These are phyloP conservation scores for Chrysodeixis includens DNA, from an alignment of 2,888 invertebrate genomes.

Conservation along the genomic window DNA sequence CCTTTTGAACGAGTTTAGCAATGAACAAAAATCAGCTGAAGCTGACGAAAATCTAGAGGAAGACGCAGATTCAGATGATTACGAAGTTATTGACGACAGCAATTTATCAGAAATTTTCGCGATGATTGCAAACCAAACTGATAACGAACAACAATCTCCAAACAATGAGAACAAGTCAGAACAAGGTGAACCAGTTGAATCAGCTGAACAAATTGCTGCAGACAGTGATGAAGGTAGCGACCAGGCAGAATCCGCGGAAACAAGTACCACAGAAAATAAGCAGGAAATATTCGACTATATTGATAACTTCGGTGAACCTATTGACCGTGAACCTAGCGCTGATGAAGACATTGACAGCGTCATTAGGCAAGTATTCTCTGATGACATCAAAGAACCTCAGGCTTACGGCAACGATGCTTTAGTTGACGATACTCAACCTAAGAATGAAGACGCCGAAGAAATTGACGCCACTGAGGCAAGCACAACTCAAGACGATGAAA, in stretches of 20 bases:
- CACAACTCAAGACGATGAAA: conserved; percentile 17
- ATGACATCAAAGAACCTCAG: conserved; percentile 31
- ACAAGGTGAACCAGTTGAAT: not conserved
- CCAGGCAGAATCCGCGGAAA: not conserved
- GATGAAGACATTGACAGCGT: conserved; percentile 35
- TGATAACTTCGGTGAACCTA: conserved; percentile 13
- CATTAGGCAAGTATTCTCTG: conserved; percentile 28
- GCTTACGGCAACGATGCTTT: conserved; percentile 68
- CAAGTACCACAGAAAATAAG: not conserved
- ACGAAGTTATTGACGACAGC: conserved; percentile 60
- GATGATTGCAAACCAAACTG: conserved; percentile 19
- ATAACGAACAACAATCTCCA: conserved; percentile 6
- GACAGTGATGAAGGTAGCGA: not conserved
- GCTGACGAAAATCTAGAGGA: conserved; percentile 13
- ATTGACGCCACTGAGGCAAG: conserved; percentile 32
- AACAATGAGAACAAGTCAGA: conserved; percentile 32
- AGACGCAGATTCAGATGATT: conserved; percentile 23
- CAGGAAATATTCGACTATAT: conserved; percentile 29
- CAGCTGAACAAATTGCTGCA: not conserved
- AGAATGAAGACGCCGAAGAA: conserved; percentile 46
- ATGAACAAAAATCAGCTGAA: conserved; percentile 12
- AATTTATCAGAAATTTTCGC: conserved; percentile 57
- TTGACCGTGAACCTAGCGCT: conserved; percentile 29
- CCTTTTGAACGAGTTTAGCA: not conserved
- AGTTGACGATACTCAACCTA: conserved; percentile 47